These are phyloP conservation scores for Uropsilus gracilis DNA, from an alignment of 2,113 vertebrate genomes.

Conservation along the genomic window DNA sequence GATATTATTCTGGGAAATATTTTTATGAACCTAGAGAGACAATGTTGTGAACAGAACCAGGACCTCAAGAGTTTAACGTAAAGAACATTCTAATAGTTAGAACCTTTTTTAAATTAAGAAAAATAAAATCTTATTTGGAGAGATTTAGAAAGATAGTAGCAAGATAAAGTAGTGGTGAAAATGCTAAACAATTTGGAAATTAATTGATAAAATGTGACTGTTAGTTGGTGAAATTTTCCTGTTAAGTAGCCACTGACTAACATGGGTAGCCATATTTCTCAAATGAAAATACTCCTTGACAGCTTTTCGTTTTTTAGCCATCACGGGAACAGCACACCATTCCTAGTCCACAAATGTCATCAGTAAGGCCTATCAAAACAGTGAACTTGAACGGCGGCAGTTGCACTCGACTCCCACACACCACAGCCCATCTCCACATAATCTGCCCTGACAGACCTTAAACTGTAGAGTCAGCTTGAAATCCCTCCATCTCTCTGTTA, in stretches of 20 bases:
- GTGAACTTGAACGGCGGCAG: background rate
- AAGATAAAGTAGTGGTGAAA: background rate
- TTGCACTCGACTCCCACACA: background rate
- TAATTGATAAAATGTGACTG: background rate
- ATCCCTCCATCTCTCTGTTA: background rate
- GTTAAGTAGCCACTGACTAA: background rate
- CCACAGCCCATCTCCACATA: background rate
- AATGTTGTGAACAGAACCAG: background rate
- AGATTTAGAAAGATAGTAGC: background rate
- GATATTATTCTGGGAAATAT: background rate
- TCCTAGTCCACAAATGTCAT: background rate
- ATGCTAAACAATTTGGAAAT: background rate
- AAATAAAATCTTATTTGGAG: background rate
- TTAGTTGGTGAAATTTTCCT: background rate
- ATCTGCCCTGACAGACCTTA: background rate
- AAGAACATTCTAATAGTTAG: background rate
- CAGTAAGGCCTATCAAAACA: background rate
- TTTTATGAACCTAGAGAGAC: background rate
- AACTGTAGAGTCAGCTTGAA: background rate
- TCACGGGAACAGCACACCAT: background rate
- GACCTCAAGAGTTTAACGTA: background rate
- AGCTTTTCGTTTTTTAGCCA: background rate
- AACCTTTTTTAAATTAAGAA: background rate
- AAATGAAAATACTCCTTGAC: background rate
- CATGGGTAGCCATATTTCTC: background rate